A percentile compares a stretch with the other conserved stretches of the same genome.
These are phyloP conservation scores for Allolobophora icterica DNA, from an alignment of 2,888 invertebrate genomes.

Conservation along the genomic window DNA sequence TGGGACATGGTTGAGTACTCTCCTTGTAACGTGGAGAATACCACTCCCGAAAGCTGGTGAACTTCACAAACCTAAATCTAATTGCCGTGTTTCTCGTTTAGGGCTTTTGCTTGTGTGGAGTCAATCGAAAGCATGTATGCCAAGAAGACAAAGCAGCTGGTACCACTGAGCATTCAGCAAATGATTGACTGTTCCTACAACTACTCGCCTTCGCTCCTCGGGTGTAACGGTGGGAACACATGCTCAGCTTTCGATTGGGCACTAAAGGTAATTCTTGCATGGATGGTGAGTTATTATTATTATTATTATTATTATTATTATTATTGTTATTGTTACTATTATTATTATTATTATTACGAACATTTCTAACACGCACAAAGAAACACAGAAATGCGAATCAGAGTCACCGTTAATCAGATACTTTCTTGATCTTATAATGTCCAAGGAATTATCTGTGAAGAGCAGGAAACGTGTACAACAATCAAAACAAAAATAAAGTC, in stretches of 20 bases:
- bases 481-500: background rate
- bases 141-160: constrained; percentile 60
- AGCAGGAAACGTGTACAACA: background rate
- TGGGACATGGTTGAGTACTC: no score
- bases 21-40: no score
- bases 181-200: constrained; percentile 79
- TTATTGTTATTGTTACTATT: no score
- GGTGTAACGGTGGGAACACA: constrained; percentile 82
- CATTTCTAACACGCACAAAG: no score
- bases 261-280: constrained; percentile 56
- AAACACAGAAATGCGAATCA: no score
- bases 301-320: no score
- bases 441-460: background rate
- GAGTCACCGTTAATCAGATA: no score
- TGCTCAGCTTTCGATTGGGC: constrained; percentile 81
- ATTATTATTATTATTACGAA: no score
- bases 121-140: constrained; percentile 80
- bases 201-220: constrained; percentile 71
- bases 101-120: constrained; percentile 81
- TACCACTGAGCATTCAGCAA: constrained; percentile 77
- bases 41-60: background rate
- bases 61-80: background rate
- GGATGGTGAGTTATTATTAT: no score
- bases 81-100: constrained; percentile 39
- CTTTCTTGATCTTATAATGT: background rate